These are phyloP conservation scores for Nomia melanderi DNA, from an alignment of 1,140 invertebrate genomes.

Conservation along the genomic window DNA sequence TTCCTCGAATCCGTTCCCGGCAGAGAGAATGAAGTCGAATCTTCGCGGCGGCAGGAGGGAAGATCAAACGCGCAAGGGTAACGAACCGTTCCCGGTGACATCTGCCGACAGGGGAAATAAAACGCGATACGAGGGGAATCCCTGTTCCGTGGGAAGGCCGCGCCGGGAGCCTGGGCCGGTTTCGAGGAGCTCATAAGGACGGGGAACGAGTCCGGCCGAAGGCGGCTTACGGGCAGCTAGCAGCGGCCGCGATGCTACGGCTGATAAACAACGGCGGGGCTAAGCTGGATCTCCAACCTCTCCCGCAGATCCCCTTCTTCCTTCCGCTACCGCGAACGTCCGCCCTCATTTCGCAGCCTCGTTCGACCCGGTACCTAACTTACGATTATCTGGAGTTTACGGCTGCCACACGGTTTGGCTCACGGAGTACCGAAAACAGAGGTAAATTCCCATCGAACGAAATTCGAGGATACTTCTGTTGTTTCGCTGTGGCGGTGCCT, in stretches of 20 bases:
- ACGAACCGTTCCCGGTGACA: not conserved
- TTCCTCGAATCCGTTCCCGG: not conserved
- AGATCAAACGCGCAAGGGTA: constrained; percentile 1
- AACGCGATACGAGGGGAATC: constrained; percentile 8
- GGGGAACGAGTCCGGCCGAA: constrained; percentile 34
- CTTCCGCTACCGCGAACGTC: not conserved
- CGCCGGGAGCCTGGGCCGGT: not conserved
- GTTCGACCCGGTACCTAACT: constrained; percentile 26
- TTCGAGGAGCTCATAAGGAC: constrained; percentile 31
- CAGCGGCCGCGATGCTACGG: constrained; percentile 7
- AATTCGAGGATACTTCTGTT: no score
- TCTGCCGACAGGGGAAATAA: constrained; percentile 10
- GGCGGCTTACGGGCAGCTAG: constrained; percentile 31
- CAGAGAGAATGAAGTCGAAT: not conserved
- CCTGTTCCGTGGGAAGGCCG: not conserved
- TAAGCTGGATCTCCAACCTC: constrained; percentile 34
- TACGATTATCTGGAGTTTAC: constrained; percentile 72
- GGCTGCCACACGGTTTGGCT: constrained; percentile 14
- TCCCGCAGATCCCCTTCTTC: no score
- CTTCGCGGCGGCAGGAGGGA: no score
- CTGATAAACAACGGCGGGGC: constrained; percentile 50
- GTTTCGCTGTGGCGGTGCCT: no score
- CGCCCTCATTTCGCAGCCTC: constrained; percentile 29
- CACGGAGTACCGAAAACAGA: not conserved
- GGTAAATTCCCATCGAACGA: no score